Base-by-base conservation (phyloP, 2,888 invertebrate species). In the Cybosia mesomella region DNA sequence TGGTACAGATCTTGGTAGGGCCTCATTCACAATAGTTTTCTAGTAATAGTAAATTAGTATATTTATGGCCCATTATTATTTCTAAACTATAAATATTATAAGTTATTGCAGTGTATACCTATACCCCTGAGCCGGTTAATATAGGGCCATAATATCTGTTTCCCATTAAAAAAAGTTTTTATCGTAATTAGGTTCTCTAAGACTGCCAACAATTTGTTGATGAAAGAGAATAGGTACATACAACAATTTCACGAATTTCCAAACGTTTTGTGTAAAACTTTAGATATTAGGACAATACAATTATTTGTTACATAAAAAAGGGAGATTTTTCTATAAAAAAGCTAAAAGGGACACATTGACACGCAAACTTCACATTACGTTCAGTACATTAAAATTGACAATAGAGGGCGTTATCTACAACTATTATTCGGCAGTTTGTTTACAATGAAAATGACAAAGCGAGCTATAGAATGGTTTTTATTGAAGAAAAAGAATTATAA, bases 351-450 rank as follows among this genome's bases (percentile, higher is more conserved):
- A 79, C 73, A 73, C 49, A 67, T 58, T 34, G 32, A 72, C 82
- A 81, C 81, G 81, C 81, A 64, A 81, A 60, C 53, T 64, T 43
- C 53, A 70, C 82, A 81, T 81, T 81, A 81, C 32, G 49, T 32
- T 49, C 64, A 24, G 58, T 66, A 70, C 67, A 72, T 73, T 65
- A 62, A 70, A 68, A 62, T 53, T 54, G 36, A 80, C 73, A 80
- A 76, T 64, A 75, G 71, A 65, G 39, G 21, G 21, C 62, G 63
- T 59, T 77, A 73, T 68, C 71, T 61, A 63, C 43, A 68, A 67
- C 66, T 71, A 70, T 68, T 60, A 74, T 72, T 71, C 49, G 64
- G 58, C 24, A 24, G 57, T 60, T 58, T 64, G 13, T 67, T 71
- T 60, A 66, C 43, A 58, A 67, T 64, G 32, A 63, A 53, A 63